These are phyloP conservation scores for Brachyhypopomus gauderio DNA, from an alignment of 2,113 vertebrate species.

Conservation along the genomic window DNA sequence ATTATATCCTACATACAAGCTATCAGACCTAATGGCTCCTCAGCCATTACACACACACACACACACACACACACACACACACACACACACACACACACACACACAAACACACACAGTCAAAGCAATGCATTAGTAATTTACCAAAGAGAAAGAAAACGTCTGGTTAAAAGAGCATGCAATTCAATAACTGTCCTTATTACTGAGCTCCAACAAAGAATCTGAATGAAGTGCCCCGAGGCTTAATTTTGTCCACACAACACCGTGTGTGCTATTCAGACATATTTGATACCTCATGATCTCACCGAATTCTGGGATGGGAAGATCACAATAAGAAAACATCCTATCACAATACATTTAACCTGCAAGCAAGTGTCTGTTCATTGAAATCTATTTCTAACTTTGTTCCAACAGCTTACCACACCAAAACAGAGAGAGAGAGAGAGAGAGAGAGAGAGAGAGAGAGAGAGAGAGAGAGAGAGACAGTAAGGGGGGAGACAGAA, in stretches of 20 bases:
- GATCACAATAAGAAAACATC: not conserved
- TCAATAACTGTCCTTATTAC: too few relatives aligned
- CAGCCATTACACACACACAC: too few relatives aligned
- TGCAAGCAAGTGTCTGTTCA: not conserved
- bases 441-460: conserved; percentile 17
- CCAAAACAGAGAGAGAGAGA: conserved; percentile 33
- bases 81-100: too few relatives aligned
- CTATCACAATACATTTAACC: not conserved
- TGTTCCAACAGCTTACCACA: conserved; percentile 27
- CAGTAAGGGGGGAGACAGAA: too few relatives aligned
- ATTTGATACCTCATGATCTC: not conserved
- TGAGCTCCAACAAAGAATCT: too few relatives aligned
- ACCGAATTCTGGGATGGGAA: not conserved
- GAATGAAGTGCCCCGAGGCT: not conserved
- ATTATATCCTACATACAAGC: too few relatives aligned
- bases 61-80: too few relatives aligned
- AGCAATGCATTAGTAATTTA: too few relatives aligned
- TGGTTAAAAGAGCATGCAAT: too few relatives aligned
- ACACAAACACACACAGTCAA: too few relatives aligned
- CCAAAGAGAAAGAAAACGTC: too few relatives aligned
- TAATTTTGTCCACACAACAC: not conserved
- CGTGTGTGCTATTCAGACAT: not conserved
- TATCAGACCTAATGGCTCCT: too few relatives aligned
- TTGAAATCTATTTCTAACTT: not conserved
- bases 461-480: conserved; percentile 15